A percentile compares a stretch with the other conserved stretches of the same genome.
Conservation (phyloP, 2,113 vertebrate species). For the Cottus gobio region DNA sequence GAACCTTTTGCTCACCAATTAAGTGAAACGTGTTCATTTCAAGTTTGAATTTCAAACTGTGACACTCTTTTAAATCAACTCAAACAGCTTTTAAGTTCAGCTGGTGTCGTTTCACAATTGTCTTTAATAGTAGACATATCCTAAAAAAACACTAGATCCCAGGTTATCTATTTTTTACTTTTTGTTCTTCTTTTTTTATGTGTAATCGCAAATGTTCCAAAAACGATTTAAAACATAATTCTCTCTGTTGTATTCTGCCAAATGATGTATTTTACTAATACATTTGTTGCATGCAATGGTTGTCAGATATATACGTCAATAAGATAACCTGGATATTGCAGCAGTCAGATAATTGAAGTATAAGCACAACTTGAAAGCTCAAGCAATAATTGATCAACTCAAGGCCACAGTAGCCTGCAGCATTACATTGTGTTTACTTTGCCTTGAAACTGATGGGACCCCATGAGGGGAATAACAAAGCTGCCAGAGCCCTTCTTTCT, state of each 20-base stretch:
- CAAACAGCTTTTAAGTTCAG: neutral
- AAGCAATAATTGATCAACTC: conserved; percentile 39
- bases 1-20: neutral
- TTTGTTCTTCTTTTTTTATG: neutral
- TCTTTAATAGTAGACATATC: neutral
- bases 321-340: conserved; percentile 4
- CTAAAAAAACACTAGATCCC: neutral
- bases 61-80: neutral
- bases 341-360: neutral
- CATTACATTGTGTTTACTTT: conserved; percentile 45
- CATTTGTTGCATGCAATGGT: neutral
- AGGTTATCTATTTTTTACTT: neutral
- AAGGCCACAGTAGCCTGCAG: conserved; percentile 19
- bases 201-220: too few species aligned
- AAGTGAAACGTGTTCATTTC: neutral
- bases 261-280: neutral
- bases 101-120: neutral
- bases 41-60: neutral
- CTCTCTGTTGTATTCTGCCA: neutral
- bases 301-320: neutral
- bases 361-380: conserved; percentile 1
- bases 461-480: conserved; percentile 34
- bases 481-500: conserved; percentile 33
- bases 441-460: conserved; percentile 31
- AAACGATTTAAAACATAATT: too few species aligned